These are phyloP conservation scores for Notothenia rossii DNA, from an alignment of 2,113 vertebrate genomes.

Conservation along the genomic window DNA sequence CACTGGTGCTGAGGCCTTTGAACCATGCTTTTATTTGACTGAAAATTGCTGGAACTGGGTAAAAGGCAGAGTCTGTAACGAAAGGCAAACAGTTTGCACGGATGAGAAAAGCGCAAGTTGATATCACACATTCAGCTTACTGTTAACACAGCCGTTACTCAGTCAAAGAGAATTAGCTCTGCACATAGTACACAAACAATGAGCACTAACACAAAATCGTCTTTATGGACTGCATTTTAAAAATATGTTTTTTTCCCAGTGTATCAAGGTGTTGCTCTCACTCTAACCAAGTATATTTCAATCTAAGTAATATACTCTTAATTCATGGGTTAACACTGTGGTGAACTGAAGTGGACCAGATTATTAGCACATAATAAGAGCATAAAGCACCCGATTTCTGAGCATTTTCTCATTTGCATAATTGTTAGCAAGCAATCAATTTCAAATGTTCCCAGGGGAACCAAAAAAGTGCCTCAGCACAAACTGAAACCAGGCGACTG, in stretches of 20 bases:
- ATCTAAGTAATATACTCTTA: neutral
- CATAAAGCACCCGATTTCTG: neutral
- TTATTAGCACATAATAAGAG: neutral
- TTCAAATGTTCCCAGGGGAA: neutral
- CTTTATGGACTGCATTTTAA: neutral
- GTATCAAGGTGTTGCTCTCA: too few relatives aligned
- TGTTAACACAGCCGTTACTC: constrained; percentile 1
- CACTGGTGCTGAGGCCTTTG: constrained; percentile 41
- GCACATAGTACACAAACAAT: neutral
- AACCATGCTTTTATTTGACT: constrained; percentile 54
- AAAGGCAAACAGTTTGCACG: constrained; percentile 46
- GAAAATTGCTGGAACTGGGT: constrained; percentile 41
- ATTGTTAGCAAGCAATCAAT: neutral
- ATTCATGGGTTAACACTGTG: neutral
- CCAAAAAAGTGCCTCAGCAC: neutral
- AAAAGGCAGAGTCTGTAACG: constrained; percentile 37
- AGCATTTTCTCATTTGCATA: constrained; percentile 22
- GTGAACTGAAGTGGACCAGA: neutral
- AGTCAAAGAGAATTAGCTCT: neutral
- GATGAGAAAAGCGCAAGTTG: constrained; percentile 28
- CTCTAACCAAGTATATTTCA: too few relatives aligned
- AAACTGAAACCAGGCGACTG: constrained; percentile 1
- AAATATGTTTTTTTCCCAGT: too few relatives aligned
- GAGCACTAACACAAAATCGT: neutral
- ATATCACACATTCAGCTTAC: constrained; percentile 37